Conservation (phyloP, 2,888 invertebrate species). For the Phytoseiulus persimilis region DNA sequence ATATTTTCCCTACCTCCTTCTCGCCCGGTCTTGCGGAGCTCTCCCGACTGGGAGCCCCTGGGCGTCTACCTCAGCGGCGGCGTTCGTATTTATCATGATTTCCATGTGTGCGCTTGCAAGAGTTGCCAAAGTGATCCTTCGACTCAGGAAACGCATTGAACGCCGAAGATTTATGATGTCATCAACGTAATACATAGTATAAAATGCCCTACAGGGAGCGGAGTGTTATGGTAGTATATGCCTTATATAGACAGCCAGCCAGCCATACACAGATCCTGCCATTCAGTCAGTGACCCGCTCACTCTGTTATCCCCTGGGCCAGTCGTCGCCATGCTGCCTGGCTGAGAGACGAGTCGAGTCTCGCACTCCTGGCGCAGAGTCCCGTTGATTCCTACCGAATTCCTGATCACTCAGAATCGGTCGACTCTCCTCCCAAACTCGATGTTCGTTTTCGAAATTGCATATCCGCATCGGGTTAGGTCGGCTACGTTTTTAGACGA, state of each 20-base stretch:
- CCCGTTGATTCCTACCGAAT: too few relatives aligned
- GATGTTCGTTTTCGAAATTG: too few relatives aligned
- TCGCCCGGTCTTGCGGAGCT: neutral
- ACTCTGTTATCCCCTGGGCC: neutral
- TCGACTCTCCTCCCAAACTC: too few relatives aligned
- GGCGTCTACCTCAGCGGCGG: neutral
- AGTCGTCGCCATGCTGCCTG: too few relatives aligned
- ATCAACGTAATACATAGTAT: neutral
- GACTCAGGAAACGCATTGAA: constrained; percentile 5
- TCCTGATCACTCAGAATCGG: too few relatives aligned
- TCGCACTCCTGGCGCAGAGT: too few relatives aligned
- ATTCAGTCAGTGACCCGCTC: neutral
- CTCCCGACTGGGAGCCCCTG: neutral
- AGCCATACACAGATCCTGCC: neutral
- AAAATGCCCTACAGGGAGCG: neutral
- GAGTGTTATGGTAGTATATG: neutral
- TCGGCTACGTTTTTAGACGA: too few relatives aligned
- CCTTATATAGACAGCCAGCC: neutral
- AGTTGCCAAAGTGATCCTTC: neutral
- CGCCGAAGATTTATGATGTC: neutral
- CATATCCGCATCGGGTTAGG: too few relatives aligned
- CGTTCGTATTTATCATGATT: neutral
- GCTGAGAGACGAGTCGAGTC: too few relatives aligned
- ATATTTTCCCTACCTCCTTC: neutral
- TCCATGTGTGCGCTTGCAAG: neutral